These are phyloP conservation scores for Alethe castanea DNA, from an alignment of 2,113 vertebrate genomes.

Conservation along the genomic window DNA sequence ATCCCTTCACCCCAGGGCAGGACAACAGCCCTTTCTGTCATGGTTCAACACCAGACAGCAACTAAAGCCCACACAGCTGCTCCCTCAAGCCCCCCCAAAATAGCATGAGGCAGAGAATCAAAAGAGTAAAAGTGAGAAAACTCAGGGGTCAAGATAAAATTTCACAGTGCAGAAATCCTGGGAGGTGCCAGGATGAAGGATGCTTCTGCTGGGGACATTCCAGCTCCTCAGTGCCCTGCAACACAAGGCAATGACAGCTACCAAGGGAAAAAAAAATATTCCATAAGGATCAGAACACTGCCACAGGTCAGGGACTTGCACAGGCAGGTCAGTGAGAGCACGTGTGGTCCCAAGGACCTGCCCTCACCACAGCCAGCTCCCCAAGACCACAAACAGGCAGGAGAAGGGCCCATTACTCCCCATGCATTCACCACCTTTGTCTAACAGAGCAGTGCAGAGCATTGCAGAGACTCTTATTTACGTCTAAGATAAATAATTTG, in stretches of 20 bases:
- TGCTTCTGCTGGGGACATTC: accelerated
- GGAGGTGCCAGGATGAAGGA: neutral
- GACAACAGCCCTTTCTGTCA: accelerated
- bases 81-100: neutral
- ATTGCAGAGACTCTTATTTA: neutral
- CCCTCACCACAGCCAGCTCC: neutral
- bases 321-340: neutral
- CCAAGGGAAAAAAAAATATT: neutral
- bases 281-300: neutral
- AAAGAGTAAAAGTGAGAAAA: neutral
- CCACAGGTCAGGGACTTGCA: neutral
- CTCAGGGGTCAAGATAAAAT: neutral
- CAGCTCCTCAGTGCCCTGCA: neutral
- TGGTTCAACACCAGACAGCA: neutral
- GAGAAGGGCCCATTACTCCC: neutral
- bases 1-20: neutral
- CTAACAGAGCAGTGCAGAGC: neutral
- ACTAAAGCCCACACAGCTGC: neutral
- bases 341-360: accelerated
- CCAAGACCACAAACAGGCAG: accelerated
- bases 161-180: neutral
- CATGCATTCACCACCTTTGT: neutral
- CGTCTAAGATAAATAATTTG: neutral
- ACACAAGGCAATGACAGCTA: neutral
- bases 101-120: neutral